Percentiles rank a stretch among this genome's conserved stretches.
These are phyloP conservation scores for Octodon degus DNA, from an alignment of 2,113 vertebrate species.

Conservation along the genomic window DNA sequence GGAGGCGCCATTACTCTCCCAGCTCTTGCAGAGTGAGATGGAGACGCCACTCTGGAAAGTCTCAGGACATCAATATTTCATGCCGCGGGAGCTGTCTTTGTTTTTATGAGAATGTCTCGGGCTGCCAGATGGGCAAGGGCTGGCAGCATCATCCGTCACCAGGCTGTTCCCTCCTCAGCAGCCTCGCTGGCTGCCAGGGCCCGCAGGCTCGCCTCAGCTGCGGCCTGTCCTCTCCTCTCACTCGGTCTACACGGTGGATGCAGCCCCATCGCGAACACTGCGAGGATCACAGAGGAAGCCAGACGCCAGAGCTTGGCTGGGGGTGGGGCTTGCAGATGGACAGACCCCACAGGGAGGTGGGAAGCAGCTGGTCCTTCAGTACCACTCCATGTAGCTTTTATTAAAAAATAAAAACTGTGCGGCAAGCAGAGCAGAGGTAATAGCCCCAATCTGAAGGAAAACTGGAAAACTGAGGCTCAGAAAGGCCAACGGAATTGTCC, in stretches of 20 bases:
- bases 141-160: conserved; percentile 63
- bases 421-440: too few species aligned
- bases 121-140: conserved; percentile 78
- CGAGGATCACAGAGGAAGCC: not conserved
- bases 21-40: not conserved
- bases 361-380: not conserved
- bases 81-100: conserved; percentile 76
- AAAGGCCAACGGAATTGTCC: not conserved
- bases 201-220: conserved; percentile 5
- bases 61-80: conserved; percentile 82
- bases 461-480: not conserved
- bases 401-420: not conserved
- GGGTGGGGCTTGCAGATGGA: not conserved
- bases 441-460: not conserved
- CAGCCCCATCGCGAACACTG: not conserved
- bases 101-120: conserved; percentile 75
- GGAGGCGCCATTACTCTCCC: not conserved
- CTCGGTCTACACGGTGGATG: not conserved
- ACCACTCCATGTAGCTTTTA: not conserved
- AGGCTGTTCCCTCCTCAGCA: conserved; percentile 56
- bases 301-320: not conserved
- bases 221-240: not conserved
- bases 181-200: conserved; percentile 20
- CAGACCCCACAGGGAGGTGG: not conserved
- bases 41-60: conserved; percentile 58